Evolutionary conservation across 2,113 vertebrate genomes (phyloP).

Genomic region (Morone chrysops): DNA sequence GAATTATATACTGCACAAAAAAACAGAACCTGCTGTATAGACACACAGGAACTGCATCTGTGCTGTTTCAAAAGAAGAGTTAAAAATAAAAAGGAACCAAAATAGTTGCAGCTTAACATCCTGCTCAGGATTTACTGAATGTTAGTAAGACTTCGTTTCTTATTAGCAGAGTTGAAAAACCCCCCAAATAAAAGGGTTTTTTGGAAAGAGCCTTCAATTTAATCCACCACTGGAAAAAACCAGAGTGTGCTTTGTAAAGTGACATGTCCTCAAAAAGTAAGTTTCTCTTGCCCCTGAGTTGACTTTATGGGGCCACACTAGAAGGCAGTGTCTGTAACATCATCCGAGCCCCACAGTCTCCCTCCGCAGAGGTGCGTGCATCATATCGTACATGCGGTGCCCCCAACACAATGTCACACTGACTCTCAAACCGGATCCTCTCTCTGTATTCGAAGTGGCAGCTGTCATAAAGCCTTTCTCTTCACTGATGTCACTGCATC

Average conservation of each 20-base stretch:
- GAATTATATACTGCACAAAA: constrained; percentile 27
- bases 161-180: too few relatives aligned
- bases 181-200: too few relatives aligned
- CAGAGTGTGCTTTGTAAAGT: constrained; percentile 18
- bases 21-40: background rate
- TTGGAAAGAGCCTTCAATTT: too few relatives aligned
- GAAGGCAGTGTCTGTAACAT: constrained; percentile 40
- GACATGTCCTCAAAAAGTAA: constrained; percentile 33
- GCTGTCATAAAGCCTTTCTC: constrained; percentile 67
- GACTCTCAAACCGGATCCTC: constrained; percentile 39
- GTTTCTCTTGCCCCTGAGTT: constrained; percentile 1
- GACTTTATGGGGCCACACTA: constrained; percentile 33
- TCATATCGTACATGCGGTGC: constrained; percentile 27
- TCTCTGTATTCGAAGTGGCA: constrained; percentile 60
- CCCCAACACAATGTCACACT: constrained; percentile 56
- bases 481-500: constrained; percentile 51
- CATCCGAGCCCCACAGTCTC: constrained; percentile 32
- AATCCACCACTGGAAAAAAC: background rate
- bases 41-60: background rate
- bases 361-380: constrained; percentile 50
- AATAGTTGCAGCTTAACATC: constrained; percentile 11
- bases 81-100: constrained; percentile 23
- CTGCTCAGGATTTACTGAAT: background rate
- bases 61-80: constrained; percentile 3
- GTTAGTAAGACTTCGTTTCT: background rate